Base-by-base conservation (phyloP, 2,797 vertebrate genomes). In the Adelosebastes latens region DNA sequence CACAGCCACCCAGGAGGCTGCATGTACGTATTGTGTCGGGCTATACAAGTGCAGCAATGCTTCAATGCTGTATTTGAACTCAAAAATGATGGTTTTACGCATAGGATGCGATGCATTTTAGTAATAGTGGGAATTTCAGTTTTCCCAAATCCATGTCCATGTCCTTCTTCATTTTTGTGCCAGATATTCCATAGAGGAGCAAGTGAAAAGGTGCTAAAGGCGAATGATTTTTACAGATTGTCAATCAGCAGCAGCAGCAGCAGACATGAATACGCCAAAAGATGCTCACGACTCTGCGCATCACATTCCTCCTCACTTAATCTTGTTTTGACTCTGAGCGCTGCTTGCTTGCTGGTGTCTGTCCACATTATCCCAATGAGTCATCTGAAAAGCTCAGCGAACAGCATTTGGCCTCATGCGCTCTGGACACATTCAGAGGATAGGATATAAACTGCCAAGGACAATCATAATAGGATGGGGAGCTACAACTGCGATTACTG, bases 341-440 rank as follows among this genome's bases (percentile, higher is more conserved):
- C 81, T 75, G 55, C 36, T 39, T 36, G 12, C 36, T 5, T 39
- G 36, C 88, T 82, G 82, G 62, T 91, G 79, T 88, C 87, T 74
- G 81, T 88, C 84, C 83, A 83, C 83, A 87, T 90, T 88, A 87
- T 86, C 77, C 84, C 85, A 88, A 13, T 89, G 88, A 94, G 82
- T 91, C 92, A 89, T 86, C 81, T 74, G 72, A 76, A 39, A 39
- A 82, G 84, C 85, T 73, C 82, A 34, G 70, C 2, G 56, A 81
- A 63, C 75, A 77, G 74, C 64, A 42, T 83, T 86, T 82, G 82
- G 82, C 80, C 89, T 82, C 71, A 36, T 63, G 77, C n/a, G 71
- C 87, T 70, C 67, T 72, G 80, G 74, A 89, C 86, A 75, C 76
- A 88, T 89, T 88, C 77, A 78, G 79, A 24, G 72, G 74, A 39